phyloP scores from a whole-genome alignment of 2,113 vertebrate genomes.

The Pipa parva region DNA sequence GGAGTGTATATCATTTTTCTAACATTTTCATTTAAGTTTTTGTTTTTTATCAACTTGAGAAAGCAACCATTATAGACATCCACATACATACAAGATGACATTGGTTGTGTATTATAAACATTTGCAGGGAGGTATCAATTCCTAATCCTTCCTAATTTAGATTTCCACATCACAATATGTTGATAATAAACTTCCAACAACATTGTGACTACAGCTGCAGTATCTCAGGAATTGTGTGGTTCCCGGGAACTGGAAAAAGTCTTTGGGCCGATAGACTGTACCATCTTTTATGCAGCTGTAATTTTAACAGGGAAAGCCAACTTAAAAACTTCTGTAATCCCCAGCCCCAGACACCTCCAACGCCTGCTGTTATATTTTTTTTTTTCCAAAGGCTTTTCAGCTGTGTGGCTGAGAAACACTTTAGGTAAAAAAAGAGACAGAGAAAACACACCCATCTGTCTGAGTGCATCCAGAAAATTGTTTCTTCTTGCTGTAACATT shows the following conservation, averaged over 20 bases:
- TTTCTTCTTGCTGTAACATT: constrained; percentile 61
- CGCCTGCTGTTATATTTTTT: constrained; percentile 55
- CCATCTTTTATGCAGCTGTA: constrained; percentile 71
- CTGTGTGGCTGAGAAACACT: constrained; percentile 62
- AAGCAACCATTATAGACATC: too few relatives aligned
- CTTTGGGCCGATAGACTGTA: constrained; percentile 58
- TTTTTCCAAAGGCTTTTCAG: constrained; percentile 61
- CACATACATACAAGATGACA: not conserved
- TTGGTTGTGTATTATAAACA: constrained; percentile 21
- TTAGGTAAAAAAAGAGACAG: constrained; percentile 30
- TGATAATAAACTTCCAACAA: constrained; percentile 39
- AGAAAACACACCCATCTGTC: constrained; percentile 51
- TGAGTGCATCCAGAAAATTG: constrained; percentile 52
- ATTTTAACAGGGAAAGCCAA: constrained; percentile 59
- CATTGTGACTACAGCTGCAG: constrained; percentile 59
- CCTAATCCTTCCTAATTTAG: constrained; percentile 35
- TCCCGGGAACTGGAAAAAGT: constrained; percentile 65
- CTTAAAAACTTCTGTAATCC: constrained; percentile 67
- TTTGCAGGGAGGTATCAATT: constrained; percentile 31
- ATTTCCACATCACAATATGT: constrained; percentile 16
- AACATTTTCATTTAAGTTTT: too few relatives aligned
- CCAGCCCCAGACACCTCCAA: constrained; percentile 66
- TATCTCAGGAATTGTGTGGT: constrained; percentile 52
- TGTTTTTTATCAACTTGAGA: too few relatives aligned
- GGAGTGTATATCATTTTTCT: not conserved